phyloP scores from a whole-genome alignment of 2,888 invertebrate genomes.

The Drosophila hamatofila region DNA sequence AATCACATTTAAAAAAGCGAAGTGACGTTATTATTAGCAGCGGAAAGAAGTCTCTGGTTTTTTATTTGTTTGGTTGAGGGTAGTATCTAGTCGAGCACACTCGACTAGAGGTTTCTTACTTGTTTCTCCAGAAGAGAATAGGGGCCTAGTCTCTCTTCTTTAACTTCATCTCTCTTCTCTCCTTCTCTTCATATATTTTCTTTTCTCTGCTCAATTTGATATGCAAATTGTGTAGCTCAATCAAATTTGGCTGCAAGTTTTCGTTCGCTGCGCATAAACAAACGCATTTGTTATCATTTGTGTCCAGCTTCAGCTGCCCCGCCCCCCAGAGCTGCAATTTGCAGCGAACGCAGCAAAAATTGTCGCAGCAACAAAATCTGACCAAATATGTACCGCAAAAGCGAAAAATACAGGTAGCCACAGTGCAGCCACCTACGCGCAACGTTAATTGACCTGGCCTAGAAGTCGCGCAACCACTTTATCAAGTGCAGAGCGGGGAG shows the following conservation, averaged over 20 bases:
- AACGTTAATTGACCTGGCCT: conserved; percentile 72
- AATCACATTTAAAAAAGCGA: no score
- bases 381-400: conserved; percentile 4
- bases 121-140: no score
- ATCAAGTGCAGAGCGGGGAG: conserved; percentile 46
- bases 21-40: no score
- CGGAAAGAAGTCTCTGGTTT: no score
- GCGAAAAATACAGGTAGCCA: conserved; percentile 58
- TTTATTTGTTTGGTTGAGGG: no score
- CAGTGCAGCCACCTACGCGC: conserved; percentile 50
- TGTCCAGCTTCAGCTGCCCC: neutral
- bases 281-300: conserved; percentile 59
- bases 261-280: conserved; percentile 25
- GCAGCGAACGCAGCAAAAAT: conserved; percentile 32
- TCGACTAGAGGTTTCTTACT: no score
- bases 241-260: conserved; percentile 17
- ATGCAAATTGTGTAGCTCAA: conserved; percentile 35
- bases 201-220: conserved; percentile 4
- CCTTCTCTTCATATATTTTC: neutral
- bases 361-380: conserved; percentile 43
- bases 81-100: no score
- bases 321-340: conserved; percentile 18
- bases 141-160: no score
- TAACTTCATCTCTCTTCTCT: no score
- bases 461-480: conserved; percentile 46